Conservation (phyloP, 2,797 vertebrate species). For the Sparus aurata region DNA sequence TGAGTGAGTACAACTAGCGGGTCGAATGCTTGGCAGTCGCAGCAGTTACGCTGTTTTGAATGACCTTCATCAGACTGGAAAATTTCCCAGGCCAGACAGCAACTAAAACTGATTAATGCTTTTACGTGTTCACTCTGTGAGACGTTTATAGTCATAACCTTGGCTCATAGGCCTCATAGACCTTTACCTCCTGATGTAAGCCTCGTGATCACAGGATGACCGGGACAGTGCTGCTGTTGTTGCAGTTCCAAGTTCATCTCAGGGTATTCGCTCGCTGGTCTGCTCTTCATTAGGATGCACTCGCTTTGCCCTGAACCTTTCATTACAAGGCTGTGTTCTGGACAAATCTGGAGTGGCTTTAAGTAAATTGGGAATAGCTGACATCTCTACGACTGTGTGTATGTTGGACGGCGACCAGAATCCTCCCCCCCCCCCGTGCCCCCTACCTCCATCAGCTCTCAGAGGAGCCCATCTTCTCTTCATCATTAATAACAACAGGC, state of each 20-base stretch:
- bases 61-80: conserved; percentile 24
- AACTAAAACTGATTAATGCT: conserved; percentile 17
- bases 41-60: background rate
- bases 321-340: conserved; percentile 47
- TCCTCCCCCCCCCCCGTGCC: conserved; percentile 22
- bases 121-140: background rate
- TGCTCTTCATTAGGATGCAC: conserved; percentile 58
- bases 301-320: conserved; percentile 24
- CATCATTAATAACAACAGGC: conserved; percentile 64
- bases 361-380: conserved; percentile 52
- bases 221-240: conserved; percentile 33
- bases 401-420: conserved; percentile 59
- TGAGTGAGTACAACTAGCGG: background rate
- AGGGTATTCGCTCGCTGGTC: conserved; percentile 39
- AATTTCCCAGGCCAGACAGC: conserved; percentile 39
- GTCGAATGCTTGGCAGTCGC: conserved; percentile 3
- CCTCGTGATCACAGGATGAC: conserved; percentile 26
- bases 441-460: conserved; percentile 50
- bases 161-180: background rate
- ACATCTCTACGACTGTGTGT: conserved; percentile 66
- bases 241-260: conserved; percentile 51
- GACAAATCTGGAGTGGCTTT: conserved; percentile 47
- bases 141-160: conserved; percentile 6
- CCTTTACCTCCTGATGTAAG: conserved; percentile 7
- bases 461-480: conserved; percentile 63